Evolutionary conservation across 2,888 invertebrate genomes (phyloP), one percentile per base, ranked within the genome.

Genomic region (Leptothorax acervorum): DNA sequence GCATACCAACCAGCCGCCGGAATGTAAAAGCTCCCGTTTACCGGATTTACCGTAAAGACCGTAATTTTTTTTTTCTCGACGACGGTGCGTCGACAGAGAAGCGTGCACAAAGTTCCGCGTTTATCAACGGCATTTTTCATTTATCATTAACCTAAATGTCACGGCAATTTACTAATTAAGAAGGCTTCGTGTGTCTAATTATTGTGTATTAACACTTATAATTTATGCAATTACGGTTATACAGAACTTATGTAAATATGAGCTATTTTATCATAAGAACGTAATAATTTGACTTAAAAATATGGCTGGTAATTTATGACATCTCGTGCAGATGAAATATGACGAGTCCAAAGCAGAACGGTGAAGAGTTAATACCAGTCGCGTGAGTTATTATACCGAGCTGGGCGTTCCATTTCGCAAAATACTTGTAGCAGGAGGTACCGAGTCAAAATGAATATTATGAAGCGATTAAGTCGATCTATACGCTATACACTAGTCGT

Each of bases 1-100:
- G 87, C 85, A 86, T 89, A 83, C 86, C 84, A 88, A 88, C 79
- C 66, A 82, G 85, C 18, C 62, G 42, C 76, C 23, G 71, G 68
- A 62, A 48, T 75, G n/a, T 57, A 66, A 60, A 48, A 63, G 31
- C n/a, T 63, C 62, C 63, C 79, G 74, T 71, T 75, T 73, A 42
- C 39, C 39, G 62, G 70, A 45, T 78, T 78, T 81, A 68, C 73
- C 73, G 57, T 57, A 51, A 82, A 60, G 60, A 53, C 62, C 55
- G 65, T 65, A 73, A 83, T 86, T 75, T 76, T n/a, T 75, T 18
- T 23, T 39, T 18, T 39, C 23, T 11, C 65, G n/a, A 70, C 71
- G 51, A 68, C 70, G 53, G 42, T 8, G 23, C 71, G 31, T 42
- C n/a, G 23, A 66, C 65, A 71, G 39, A 12, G 31, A 31, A 18